Conservation (phyloP, 2,797 vertebrate genomes). For the Tachyglossus aculeatus region DNA sequence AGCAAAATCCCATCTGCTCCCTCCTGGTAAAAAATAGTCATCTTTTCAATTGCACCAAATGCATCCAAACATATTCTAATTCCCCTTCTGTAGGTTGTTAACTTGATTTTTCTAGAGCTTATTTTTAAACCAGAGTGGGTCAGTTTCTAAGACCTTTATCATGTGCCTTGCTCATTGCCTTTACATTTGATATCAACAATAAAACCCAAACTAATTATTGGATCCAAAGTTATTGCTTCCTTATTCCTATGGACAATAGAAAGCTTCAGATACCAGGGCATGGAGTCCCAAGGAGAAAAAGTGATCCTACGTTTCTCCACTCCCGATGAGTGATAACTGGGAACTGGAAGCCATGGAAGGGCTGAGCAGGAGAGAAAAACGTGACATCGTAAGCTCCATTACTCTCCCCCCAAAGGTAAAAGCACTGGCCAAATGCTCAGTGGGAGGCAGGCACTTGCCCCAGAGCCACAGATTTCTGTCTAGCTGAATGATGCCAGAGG, state of each 20-base stretch:
- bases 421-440: too few relatives aligned
- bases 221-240: too few relatives aligned
- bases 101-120: neutral
- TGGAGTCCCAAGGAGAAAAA: too few relatives aligned
- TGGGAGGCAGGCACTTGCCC: neutral
- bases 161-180: neutral
- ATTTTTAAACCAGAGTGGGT: neutral
- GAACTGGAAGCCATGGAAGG: too few relatives aligned
- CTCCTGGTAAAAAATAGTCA: neutral
- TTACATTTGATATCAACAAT: neutral
- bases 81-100: constrained; percentile 8
- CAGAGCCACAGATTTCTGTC: neutral
- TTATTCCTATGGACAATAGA: too few relatives aligned
- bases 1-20: neutral
- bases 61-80: constrained; percentile 13
- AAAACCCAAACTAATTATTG: too few relatives aligned
- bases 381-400: too few relatives aligned
- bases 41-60: neutral
- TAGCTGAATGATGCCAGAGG: neutral
- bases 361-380: too few relatives aligned
- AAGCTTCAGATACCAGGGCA: too few relatives aligned
- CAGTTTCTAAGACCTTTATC: neutral
- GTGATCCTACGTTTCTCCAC: too few relatives aligned
- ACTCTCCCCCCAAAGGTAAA: too few relatives aligned
- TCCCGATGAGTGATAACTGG: too few relatives aligned